These are phyloP conservation scores for Anthonomus grandis DNA, from an alignment of 1,140 invertebrate genomes.

Conservation along the genomic window DNA sequence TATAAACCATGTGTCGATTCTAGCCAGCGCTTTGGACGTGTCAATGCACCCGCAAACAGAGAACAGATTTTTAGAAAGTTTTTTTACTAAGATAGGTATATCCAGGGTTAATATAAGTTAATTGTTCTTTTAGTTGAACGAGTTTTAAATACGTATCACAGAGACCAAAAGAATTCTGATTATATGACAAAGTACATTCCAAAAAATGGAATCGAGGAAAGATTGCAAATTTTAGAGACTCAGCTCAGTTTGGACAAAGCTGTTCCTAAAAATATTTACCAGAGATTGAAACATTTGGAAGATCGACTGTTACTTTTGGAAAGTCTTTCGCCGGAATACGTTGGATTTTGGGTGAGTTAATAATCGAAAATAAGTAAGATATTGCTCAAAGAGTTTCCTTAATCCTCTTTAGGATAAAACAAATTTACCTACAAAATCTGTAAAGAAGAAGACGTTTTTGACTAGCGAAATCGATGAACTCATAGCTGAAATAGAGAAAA, in stretches of 20 bases:
- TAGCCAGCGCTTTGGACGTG: too few relatives aligned
- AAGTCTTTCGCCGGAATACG: conserved; percentile 68
- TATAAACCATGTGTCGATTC: too few relatives aligned
- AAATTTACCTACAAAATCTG: conserved; percentile 18
- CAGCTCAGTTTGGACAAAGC: conserved; percentile 54
- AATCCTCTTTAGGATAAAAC: conserved; percentile 53
- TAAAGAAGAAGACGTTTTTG: conserved; percentile 41
- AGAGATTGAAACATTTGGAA: conserved; percentile 64
- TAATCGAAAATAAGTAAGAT: not conserved
- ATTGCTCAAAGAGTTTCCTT: conserved; percentile 7
- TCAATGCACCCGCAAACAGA: too few relatives aligned
- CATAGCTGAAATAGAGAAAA: conserved; percentile 39
- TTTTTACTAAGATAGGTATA: too few relatives aligned
- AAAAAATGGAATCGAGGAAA: conserved; percentile 54
- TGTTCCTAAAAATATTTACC: conserved; percentile 57
- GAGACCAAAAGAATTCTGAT: conserved; percentile 40
- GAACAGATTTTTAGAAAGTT: too few relatives aligned
- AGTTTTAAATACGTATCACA: conserved; percentile 56
- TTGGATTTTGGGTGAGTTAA: conserved; percentile 59
- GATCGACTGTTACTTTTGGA: conserved; percentile 63
- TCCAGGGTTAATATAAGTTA: too few relatives aligned
- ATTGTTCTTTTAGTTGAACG: conserved; percentile 57
- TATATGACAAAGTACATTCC: conserved; percentile 42
- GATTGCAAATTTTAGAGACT: conserved; percentile 56
- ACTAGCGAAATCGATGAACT: conserved; percentile 42